Base-by-base conservation (phyloP, 2,797 vertebrate genomes). In the Coendou prehensilis region DNA sequence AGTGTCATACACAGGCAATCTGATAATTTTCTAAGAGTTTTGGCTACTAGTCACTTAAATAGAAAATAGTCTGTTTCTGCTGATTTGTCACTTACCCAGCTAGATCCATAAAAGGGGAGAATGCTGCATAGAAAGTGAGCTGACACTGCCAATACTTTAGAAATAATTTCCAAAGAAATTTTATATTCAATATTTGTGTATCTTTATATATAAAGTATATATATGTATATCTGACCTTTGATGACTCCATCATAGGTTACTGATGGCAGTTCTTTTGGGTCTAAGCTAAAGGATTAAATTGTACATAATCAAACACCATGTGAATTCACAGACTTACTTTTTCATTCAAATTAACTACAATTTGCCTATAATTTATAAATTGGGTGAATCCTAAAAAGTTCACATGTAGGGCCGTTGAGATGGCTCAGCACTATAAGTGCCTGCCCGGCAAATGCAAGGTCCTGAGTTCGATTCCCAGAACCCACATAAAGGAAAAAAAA, bases 241-340 rank as follows among this genome's bases (percentile, higher is more conserved):
- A 2, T 13, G 22, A n/a, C 17, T 88, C 10, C 76, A 54, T 67
- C 20, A n/a, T 14, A 11, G 17, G 13, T 9, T 63, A 14, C 2
- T 47, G 23, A 8, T n/a, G 17, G 50, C 23, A 73, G 3, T 92
- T 67, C 28, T 17, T 41, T 54, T 28, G 0, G 3, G 5, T n/a
- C 30, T 37, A 6, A 54, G 37, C 73, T 95, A 81, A 80, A 81
- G 80, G 59, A 80, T 88, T 83, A 88, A 93, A 80, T 89, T 76
- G 28, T 54, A 86, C 30, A 56, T n/a, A 45, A 41, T 64, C 22
- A 95, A 89, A 91, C 6, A 52, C 14, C 41, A 76, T 23, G 5
- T 80, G 33, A 84, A 76, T 14, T n/a, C 79, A 88, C 0, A 87
- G n/a, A 47, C 22, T 87, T 61, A 28, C 20, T 61, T 91, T 92